Conservation (phyloP, 2,797 vertebrate genomes). For the Selene dorsalis region DNA sequence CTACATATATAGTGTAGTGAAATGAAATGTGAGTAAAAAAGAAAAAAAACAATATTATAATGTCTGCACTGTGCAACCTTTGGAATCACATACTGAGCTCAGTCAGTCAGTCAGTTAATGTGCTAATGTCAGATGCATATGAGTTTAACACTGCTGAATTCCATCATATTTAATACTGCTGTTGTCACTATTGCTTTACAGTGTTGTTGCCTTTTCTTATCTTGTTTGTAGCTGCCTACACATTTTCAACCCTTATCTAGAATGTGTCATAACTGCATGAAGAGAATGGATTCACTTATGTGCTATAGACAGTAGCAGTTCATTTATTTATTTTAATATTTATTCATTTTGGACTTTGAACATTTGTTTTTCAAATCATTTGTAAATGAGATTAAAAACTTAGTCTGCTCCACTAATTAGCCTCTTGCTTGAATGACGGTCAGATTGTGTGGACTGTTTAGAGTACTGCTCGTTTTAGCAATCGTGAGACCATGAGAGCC, state of each 20-base stretch:
- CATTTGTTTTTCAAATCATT: background rate
- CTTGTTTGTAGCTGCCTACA: background rate
- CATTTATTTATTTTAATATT: background rate
- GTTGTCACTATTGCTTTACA: background rate
- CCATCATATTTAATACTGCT: background rate
- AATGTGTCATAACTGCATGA: background rate
- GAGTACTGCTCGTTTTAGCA: slow-evolving; percentile 18
- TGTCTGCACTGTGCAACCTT: background rate
- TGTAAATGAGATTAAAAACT: background rate
- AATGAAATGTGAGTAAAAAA: background rate
- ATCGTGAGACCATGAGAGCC: slow-evolving; percentile 29
- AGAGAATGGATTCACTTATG: background rate
- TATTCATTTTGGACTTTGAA: background rate
- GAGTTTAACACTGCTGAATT: background rate
- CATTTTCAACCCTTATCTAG: background rate
- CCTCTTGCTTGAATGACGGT: slow-evolving; percentile 21
- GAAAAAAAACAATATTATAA: background rate
- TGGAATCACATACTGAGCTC: no score
- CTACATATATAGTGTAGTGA: background rate
- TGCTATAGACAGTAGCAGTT: background rate
- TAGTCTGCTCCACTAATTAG: background rate
- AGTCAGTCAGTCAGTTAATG: no score
- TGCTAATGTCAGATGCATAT: no score
- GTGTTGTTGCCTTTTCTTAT: background rate
- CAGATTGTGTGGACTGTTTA: slow-evolving; percentile 24